Evolutionary conservation across 2,797 vertebrate species (phyloP).

Genomic region (Thaleichthys pacificus): DNA sequence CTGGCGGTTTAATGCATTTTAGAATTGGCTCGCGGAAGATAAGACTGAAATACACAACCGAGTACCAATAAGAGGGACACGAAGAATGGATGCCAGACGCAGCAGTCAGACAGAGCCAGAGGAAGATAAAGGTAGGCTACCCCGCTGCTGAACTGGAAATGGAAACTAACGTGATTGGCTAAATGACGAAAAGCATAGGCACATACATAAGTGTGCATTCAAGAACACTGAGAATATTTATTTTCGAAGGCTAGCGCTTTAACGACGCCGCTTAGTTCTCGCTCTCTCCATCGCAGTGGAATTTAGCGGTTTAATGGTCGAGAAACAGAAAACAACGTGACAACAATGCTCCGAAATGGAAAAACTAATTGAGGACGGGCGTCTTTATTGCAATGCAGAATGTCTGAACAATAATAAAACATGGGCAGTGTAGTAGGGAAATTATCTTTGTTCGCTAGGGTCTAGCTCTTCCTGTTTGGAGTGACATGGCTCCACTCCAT

Average conservation of each 20-base stretch:
- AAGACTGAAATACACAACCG: conserved; percentile 8
- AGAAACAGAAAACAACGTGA: neutral
- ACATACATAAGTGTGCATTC: neutral
- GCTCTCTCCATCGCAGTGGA: neutral
- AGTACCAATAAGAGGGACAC: neutral
- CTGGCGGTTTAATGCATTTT: conserved; percentile 5
- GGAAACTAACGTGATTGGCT: neutral
- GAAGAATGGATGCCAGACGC: neutral
- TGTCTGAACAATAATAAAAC: neutral
- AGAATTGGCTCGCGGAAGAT: conserved; percentile 20
- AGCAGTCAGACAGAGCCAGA: neutral
- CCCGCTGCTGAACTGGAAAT: neutral
- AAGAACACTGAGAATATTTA: too few relatives aligned
- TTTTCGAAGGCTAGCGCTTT: too few relatives aligned
- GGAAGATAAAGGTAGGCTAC: conserved; percentile 7
- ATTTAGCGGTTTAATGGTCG: neutral
- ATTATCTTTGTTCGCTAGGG: neutral
- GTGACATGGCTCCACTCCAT: conserved; percentile 16
- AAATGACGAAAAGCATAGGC: neutral
- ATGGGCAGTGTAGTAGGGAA: neutral
- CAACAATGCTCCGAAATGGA: neutral
- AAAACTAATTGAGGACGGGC: neutral
- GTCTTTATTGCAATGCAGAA: neutral
- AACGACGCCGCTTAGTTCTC: neutral
- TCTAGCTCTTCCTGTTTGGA: conserved; percentile 21